Percentiles rank a stretch among this genome's conserved stretches.
Conservation (phyloP, 2,888 invertebrate genomes). For the Pardosa pseudoannulata region DNA sequence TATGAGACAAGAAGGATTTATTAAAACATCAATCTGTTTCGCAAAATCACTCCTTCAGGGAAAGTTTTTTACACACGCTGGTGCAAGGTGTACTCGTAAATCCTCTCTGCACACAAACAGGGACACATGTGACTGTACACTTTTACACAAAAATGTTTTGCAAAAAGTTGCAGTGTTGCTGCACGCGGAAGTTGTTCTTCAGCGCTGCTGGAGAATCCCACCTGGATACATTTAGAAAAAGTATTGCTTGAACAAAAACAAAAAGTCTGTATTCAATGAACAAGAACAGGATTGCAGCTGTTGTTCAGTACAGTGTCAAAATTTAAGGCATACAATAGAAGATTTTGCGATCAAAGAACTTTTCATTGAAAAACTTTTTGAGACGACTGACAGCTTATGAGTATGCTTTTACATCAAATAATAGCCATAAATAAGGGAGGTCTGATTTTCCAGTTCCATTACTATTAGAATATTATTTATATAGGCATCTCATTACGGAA, state of each 20-base stretch:
- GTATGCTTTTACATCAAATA: too few species aligned
- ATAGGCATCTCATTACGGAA: too few species aligned
- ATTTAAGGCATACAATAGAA: not conserved
- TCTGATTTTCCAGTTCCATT: too few species aligned
- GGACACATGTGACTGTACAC: conserved; percentile 59
- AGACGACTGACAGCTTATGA: too few species aligned
- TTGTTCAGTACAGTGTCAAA: not conserved
- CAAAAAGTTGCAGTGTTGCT: conserved; percentile 42
- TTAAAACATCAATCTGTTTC: conserved; percentile 54
- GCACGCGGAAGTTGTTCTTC: conserved; percentile 13
- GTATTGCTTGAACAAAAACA: conserved; percentile 17
- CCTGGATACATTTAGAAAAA: conserved; percentile 18
- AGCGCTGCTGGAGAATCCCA: not conserved
- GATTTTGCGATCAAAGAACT: too few species aligned
- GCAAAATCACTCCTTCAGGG: conserved; percentile 53
- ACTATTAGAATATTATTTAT: too few species aligned
- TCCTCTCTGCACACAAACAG: conserved; percentile 57
- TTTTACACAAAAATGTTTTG: conserved; percentile 45
- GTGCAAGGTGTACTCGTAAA: conserved; percentile 49
- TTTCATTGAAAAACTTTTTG: too few species aligned
- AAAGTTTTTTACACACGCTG: conserved; percentile 47
- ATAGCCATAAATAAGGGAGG: too few species aligned
- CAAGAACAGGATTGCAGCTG: not conserved
- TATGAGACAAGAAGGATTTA: conserved; percentile 67
- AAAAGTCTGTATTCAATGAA: not conserved